These are phyloP conservation scores for Mesocricetus auratus DNA, from an alignment of 2,113 vertebrate genomes.

Conservation along the genomic window DNA sequence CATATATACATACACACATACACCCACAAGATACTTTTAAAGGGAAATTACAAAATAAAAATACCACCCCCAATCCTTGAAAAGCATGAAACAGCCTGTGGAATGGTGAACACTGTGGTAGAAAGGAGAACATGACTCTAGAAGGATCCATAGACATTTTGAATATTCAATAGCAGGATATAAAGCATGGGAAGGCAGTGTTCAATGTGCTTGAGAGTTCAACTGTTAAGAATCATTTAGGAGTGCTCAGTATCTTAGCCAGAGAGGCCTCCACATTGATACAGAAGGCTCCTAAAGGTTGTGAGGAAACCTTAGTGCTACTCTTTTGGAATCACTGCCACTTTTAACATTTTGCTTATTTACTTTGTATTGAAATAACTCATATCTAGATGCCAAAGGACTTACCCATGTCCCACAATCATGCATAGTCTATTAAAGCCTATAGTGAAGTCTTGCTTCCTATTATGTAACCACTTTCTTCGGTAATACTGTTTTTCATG, in stretches of 20 bases:
- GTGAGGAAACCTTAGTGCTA: background rate
- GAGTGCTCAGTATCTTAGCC: background rate
- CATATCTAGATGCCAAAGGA: background rate
- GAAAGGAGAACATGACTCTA: background rate
- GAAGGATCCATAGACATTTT: background rate
- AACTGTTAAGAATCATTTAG: background rate
- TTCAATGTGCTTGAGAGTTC: background rate
- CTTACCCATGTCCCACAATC: background rate
- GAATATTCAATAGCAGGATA: background rate
- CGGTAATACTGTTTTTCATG: background rate
- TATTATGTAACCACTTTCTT: background rate
- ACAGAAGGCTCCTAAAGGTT: background rate
- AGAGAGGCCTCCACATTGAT: background rate
- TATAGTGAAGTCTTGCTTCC: background rate
- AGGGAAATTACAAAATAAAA: background rate
- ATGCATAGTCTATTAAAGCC: background rate
- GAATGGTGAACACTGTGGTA: background rate
- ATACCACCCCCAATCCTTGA: background rate
- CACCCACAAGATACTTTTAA: background rate
- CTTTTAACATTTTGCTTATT: slow-evolving; percentile 6
- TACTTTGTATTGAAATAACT: background rate
- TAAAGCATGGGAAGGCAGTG: background rate
- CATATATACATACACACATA: background rate
- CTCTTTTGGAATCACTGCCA: background rate
- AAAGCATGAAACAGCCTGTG: background rate